A percentile compares a stretch with the other conserved stretches of the same genome.
Evolutionary conservation across 2,888 invertebrate species (phyloP).

Genomic region (Galerucella calmariensis): DNA sequence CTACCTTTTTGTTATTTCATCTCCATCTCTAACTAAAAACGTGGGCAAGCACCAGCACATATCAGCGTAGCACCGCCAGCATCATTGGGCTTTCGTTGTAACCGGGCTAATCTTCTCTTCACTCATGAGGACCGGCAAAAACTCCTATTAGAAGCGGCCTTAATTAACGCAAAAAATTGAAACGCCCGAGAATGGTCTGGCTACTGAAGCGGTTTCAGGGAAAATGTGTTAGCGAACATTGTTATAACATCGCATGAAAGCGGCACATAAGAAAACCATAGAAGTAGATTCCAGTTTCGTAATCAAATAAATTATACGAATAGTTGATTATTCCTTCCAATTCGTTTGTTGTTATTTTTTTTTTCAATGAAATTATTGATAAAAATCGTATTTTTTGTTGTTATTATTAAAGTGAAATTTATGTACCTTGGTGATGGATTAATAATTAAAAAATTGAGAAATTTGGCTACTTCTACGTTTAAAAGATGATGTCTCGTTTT

Average conservation of each 20-base stretch:
- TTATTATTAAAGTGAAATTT: too few relatives aligned
- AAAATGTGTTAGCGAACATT: conserved; percentile 19
- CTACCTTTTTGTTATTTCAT: neutral
- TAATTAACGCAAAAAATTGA: conserved; percentile 64
- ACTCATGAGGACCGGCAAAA: conserved; percentile 62
- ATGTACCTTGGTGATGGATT: too few relatives aligned
- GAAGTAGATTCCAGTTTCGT: too few relatives aligned
- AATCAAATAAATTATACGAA: too few relatives aligned
- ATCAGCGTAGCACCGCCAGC: conserved; percentile 21
- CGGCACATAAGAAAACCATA: conserved; percentile 11
- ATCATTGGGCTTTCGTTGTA: conserved; percentile 26
- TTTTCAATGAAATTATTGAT: too few relatives aligned
- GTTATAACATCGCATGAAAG: conserved; percentile 24
- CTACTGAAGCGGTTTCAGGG: conserved; percentile 25
- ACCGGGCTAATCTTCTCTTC: conserved; percentile 60
- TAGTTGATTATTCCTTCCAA: too few relatives aligned
- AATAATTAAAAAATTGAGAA: too few relatives aligned
- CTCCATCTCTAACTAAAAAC: neutral
- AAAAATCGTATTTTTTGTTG: too few relatives aligned
- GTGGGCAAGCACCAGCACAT: conserved; percentile 26
- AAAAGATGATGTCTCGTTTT: too few relatives aligned
- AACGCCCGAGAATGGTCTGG: conserved; percentile 30
- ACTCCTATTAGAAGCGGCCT: conserved; percentile 63
- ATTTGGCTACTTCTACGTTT: too few relatives aligned
- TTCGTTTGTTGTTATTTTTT: too few relatives aligned